Evolutionary conservation across 2,888 invertebrate genomes (phyloP).

Genomic region (Dysmachus trigonus): DNA sequence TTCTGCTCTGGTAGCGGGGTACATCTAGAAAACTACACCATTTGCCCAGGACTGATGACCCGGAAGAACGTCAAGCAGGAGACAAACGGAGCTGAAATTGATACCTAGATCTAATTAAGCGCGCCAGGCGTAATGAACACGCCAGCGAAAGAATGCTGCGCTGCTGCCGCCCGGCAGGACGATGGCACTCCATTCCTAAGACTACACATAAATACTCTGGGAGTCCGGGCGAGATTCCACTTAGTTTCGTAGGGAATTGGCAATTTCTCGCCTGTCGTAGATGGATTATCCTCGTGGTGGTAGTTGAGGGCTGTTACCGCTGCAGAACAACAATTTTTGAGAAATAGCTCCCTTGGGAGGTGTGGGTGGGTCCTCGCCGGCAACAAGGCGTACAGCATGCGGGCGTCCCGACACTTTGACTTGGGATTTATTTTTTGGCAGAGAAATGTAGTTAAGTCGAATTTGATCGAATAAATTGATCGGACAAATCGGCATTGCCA

Average conservation of each 20-base stretch:
- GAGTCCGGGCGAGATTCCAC: neutral
- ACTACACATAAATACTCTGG: conserved; percentile 30
- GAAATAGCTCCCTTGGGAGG: conserved; percentile 46
- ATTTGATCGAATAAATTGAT: conserved; percentile 31
- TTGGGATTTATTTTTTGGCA: conserved; percentile 22
- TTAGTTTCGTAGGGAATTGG: conserved; percentile 34
- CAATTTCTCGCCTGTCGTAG: conserved; percentile 42
- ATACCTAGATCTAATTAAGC: conserved; percentile 39
- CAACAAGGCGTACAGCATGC: neutral
- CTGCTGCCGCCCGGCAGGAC: neutral
- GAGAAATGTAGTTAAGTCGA: neutral
- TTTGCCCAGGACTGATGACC: neutral
- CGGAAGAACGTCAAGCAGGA: neutral
- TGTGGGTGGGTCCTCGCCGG: neutral
- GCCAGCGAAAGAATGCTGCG: neutral
- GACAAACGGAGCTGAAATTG: neutral
- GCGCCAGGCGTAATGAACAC: conserved; percentile 15
- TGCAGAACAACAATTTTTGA: conserved; percentile 48
- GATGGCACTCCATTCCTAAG: neutral
- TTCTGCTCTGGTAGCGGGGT: neutral
- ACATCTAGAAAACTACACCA: neutral
- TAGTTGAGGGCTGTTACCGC: conserved; percentile 28
- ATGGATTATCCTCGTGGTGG: conserved; percentile 38
- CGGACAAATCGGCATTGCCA: conserved; percentile 6
- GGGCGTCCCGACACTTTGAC: conserved; percentile 11